Conservation (phyloP, 1,140 invertebrate genomes). For the Papilio dardanus region DNA sequence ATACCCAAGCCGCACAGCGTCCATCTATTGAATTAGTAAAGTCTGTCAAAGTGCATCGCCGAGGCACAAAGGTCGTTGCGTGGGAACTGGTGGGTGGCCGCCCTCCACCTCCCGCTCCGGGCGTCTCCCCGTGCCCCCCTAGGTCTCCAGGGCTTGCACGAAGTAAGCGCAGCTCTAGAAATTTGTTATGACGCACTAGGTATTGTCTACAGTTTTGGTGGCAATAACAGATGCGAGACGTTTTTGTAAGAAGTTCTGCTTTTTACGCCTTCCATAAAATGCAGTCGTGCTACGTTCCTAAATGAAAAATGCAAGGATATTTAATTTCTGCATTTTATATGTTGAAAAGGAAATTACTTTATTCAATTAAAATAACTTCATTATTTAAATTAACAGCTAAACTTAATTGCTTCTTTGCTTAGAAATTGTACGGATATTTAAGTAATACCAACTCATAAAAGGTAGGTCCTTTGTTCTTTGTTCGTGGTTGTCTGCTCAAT, state of each 20-base stretch:
- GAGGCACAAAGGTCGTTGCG: conserved; percentile 80
- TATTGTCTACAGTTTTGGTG: conserved; percentile 65
- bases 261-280: conserved; percentile 19
- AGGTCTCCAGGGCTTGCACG: conserved; percentile 62
- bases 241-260: conserved; percentile 33
- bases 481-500: background rate
- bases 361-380: background rate
- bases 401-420: conserved; percentile 12
- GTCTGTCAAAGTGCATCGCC: conserved; percentile 80
- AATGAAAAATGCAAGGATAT: background rate
- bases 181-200: conserved; percentile 79
- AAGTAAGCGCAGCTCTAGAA: conserved; percentile 58
- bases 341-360: background rate
- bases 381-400: conserved; percentile 9
- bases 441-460: background rate
- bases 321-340: background rate
- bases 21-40: conserved; percentile 81
- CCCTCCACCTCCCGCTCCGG: conserved; percentile 45
- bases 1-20: conserved; percentile 57
- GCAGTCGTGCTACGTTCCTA: background rate
- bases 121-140: conserved; percentile 41
- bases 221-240: conserved; percentile 49
- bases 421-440: background rate
- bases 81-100: conserved; percentile 66
- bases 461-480: background rate